A percentile compares a stretch with the other conserved stretches of the same genome.
Evolutionary conservation across 1,140 invertebrate genomes (phyloP).

Genomic region (Lethocerus indicus): DNA sequence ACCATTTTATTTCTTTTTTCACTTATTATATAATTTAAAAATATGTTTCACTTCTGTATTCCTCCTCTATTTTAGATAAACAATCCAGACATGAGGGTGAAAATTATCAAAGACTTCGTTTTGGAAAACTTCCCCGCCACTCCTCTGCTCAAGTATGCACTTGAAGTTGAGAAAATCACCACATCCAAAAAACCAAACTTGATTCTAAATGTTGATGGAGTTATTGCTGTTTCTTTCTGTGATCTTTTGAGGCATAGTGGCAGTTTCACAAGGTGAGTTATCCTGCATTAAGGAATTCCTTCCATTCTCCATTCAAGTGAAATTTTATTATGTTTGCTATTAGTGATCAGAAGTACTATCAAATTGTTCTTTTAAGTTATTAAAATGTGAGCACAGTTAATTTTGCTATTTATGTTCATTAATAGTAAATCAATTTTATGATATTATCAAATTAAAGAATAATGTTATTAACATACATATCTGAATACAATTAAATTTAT

Average conservation of each 20-base stretch:
- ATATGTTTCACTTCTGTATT: slow-evolving; percentile 11
- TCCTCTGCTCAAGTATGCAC: slow-evolving; percentile 83
- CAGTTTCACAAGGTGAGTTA: slow-evolving; percentile 80
- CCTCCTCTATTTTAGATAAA: too few species aligned
- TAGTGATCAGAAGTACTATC: too few species aligned
- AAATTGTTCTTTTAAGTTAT: not conserved
- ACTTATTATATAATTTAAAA: slow-evolving; percentile 6
- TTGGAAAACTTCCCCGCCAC: slow-evolving; percentile 83
- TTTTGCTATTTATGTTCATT: too few species aligned
- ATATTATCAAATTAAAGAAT: too few species aligned
- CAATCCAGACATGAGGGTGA: slow-evolving; percentile 96
- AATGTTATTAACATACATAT: too few species aligned
- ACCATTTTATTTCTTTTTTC: not conserved
- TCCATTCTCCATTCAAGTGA: too few species aligned
- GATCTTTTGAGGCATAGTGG: slow-evolving; percentile 87
- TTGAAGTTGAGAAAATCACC: slow-evolving; percentile 98
- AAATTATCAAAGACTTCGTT: slow-evolving; percentile 93
- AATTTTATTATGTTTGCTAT: too few species aligned
- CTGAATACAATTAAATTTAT: too few species aligned
- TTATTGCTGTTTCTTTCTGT: slow-evolving; percentile 93
- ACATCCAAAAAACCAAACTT: slow-evolving; percentile 99
- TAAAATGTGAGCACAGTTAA: too few species aligned
- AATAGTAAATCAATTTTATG: too few species aligned
- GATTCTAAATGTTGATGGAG: slow-evolving; percentile 97
- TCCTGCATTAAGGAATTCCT: too few species aligned